These are phyloP conservation scores for Mellilla xanthometata DNA, from an alignment of 2,888 invertebrate species.

Conservation along the genomic window DNA sequence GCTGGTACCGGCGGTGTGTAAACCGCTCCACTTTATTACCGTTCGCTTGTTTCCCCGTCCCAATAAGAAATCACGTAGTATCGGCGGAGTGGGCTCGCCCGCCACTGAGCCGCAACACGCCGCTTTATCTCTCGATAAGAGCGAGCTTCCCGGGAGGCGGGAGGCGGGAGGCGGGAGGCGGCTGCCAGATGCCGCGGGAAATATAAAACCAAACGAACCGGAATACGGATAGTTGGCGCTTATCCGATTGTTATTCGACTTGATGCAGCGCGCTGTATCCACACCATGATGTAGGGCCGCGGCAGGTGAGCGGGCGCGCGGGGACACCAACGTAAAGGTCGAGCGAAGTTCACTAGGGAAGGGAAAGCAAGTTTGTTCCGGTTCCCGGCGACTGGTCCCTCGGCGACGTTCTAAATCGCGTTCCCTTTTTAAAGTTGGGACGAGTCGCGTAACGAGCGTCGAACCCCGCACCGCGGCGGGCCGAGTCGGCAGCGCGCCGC, in stretches of 20 bases:
- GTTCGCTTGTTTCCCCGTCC: constrained; percentile 55
- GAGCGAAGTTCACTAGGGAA: constrained; percentile 47
- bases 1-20: constrained; percentile 36
- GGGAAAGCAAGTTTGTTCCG: constrained; percentile 56
- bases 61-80: constrained; percentile 76
- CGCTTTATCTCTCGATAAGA: constrained; percentile 77
- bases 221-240: constrained; percentile 59
- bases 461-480: constrained; percentile 54
- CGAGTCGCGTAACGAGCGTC: constrained; percentile 81
- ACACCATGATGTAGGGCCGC: constrained; percentile 53
- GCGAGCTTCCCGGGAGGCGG: constrained; percentile 56
- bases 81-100: constrained; percentile 55
- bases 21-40: constrained; percentile 57
- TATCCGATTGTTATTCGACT: constrained; percentile 65
- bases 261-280: constrained; percentile 55
- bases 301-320: constrained; percentile 35
- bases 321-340: constrained; percentile 44
- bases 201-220: constrained; percentile 72
- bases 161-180: constrained; percentile 54
- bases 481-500: constrained; percentile 26
- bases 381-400: constrained; percentile 64
- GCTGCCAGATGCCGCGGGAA: constrained; percentile 73
- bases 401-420: constrained; percentile 72
- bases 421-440: constrained; percentile 80
- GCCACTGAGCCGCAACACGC: constrained; percentile 78